A percentile compares a stretch with the other conserved stretches of the same genome.
Conservation (phyloP, 2,888 invertebrate genomes). For the Melanchra persicariae region DNA sequence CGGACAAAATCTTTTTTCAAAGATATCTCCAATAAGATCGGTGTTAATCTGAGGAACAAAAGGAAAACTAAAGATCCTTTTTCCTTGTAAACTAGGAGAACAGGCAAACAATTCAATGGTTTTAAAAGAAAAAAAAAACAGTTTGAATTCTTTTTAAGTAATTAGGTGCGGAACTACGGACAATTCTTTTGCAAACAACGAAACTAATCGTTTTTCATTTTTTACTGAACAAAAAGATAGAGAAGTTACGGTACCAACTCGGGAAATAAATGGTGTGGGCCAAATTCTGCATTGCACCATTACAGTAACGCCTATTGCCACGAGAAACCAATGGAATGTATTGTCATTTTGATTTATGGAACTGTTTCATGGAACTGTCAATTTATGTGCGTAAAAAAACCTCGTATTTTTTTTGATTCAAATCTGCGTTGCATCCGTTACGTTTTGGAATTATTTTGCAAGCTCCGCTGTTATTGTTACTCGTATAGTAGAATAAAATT, state of each 20-base stretch:
- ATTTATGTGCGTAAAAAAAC: slow-evolving; percentile 38
- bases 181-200: slow-evolving; percentile 17
- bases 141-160: background rate
- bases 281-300: slow-evolving; percentile 65
- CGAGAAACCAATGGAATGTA: slow-evolving; percentile 54
- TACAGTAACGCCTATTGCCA: slow-evolving; percentile 56
- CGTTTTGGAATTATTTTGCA: background rate
- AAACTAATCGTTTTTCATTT: slow-evolving; percentile 32
- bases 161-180: background rate
- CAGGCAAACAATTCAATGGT: no score
- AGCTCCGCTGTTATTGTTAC: slow-evolving; percentile 4
- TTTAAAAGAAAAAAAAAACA: background rate
- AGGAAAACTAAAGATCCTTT: background rate
- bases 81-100: background rate
- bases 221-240: slow-evolving; percentile 40
- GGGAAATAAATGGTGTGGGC: slow-evolving; percentile 51
- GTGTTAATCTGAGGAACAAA: background rate
- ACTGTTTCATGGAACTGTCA: slow-evolving; percentile 40
- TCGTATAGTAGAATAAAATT: background rate
- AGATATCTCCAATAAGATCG: background rate
- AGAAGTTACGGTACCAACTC: slow-evolving; percentile 16
- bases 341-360: slow-evolving; percentile 53
- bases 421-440: slow-evolving; percentile 5
- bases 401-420: slow-evolving; percentile 16
- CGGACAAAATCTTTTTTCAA: background rate